Evolutionary conservation across 1,140 invertebrate species (phyloP).

Genomic region (Linepithema humile): DNA sequence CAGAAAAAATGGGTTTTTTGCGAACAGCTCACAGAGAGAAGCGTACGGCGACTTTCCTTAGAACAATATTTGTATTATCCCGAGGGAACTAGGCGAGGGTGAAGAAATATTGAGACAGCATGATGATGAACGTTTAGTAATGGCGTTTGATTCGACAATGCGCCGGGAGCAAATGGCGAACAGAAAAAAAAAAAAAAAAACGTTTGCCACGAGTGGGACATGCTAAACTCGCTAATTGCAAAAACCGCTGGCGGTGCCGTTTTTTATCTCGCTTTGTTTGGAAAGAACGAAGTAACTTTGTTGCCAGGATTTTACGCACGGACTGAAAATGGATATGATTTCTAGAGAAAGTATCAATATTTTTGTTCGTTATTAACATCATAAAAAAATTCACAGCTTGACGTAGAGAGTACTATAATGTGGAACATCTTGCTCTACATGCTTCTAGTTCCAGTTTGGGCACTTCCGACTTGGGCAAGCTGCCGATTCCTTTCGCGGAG

Average conservation of each 20-base stretch:
- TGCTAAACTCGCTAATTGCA: conserved; percentile 64
- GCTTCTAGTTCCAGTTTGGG: neutral
- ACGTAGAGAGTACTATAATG: neutral
- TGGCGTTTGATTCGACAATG: conserved; percentile 6
- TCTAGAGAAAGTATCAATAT: neutral
- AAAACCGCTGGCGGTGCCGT: conserved; percentile 57
- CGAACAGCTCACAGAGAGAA: neutral
- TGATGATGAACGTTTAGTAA: neutral
- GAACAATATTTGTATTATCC: neutral
- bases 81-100: too few relatives aligned
- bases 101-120: conserved; percentile 21
- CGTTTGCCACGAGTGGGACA: neutral
- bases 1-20: neutral
- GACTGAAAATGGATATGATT: neutral
- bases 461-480: neutral
- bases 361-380: neutral
- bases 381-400: neutral
- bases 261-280: neutral
- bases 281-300: neutral
- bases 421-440: neutral
- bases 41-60: neutral
- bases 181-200: too few relatives aligned
- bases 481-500: neutral
- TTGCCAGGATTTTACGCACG: neutral
- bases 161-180: neutral